phyloP scores from a whole-genome alignment of 2,888 invertebrate species.

The Mythimna loreyi region DNA sequence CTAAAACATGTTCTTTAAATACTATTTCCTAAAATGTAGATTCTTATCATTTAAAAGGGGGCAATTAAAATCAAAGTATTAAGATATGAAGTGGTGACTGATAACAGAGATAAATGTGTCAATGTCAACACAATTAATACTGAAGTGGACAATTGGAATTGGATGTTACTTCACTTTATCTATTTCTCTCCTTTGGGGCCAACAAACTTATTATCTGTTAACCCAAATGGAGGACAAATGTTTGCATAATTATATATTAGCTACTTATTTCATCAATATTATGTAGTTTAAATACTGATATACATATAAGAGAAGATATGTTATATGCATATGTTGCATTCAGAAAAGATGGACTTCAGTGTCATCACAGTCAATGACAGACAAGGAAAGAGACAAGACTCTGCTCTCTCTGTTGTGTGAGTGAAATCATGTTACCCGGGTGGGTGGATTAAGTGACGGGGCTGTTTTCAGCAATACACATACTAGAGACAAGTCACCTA shows the following conservation, averaged over 20 bases:
- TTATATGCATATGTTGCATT: no score
- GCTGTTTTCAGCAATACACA: no score
- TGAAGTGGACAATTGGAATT: constrained; percentile 23
- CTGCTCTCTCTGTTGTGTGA: no score
- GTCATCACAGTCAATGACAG: no score
- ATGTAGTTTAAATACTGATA: no score
- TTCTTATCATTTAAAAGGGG: constrained; percentile 34
- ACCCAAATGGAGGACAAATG: constrained; percentile 41
- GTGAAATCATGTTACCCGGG: no score
- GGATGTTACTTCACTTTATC: constrained; percentile 25
- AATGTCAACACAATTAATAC: constrained; percentile 25
- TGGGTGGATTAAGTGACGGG: no score
- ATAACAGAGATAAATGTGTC: constrained; percentile 29
- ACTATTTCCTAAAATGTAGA: constrained; percentile 20
- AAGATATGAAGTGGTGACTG: constrained; percentile 18
- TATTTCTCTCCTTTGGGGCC: constrained; percentile 45
- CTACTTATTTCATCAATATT: constrained; percentile 9
- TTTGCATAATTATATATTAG: constrained; percentile 1
- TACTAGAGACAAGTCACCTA: no score
- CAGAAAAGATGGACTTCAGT: no score
- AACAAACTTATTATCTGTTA: constrained; percentile 61
- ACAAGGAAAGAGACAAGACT: no score
- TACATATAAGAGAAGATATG: no score
- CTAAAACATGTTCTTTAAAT: background rate
- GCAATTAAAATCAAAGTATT: constrained; percentile 47